Percentiles rank a stretch among this genome's conserved stretches.
Conservation (phyloP, 2,888 invertebrate genomes). For the Sarcophaga caerulescens region DNA sequence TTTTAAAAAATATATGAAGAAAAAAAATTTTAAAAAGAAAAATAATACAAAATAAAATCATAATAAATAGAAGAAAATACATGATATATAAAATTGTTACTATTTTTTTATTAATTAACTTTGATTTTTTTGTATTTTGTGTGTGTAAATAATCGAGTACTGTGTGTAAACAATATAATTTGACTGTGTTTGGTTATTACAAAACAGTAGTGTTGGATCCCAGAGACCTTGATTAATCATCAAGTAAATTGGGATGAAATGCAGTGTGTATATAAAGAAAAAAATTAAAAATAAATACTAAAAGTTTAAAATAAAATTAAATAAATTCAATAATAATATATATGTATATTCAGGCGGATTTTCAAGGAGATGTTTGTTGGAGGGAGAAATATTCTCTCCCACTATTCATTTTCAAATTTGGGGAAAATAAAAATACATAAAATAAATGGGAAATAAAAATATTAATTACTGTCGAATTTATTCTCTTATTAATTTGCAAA, state of each 20-base stretch:
- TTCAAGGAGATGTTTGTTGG: not conserved
- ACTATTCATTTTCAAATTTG: too few species aligned
- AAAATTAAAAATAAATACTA: not conserved
- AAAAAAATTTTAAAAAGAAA: not conserved
- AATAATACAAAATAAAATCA: constrained; percentile 41
- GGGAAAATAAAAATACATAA: too few species aligned
- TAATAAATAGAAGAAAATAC: constrained; percentile 57
- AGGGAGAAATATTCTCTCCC: not conserved
- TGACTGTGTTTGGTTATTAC: too few species aligned
- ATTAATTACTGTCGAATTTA: too few species aligned
- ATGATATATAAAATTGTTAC: constrained; percentile 52
- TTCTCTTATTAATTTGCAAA: too few species aligned
- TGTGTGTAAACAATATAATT: too few species aligned
- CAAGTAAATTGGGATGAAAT: not conserved
- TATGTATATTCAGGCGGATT: not conserved
- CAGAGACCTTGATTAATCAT: too few species aligned
- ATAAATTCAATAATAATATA: not conserved
- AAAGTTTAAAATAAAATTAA: not conserved
- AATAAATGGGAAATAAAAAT: too few species aligned
- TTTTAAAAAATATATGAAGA: constrained; percentile 54
- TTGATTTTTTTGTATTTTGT: not conserved
- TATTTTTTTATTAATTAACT: constrained; percentile 44
- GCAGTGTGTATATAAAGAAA: not conserved
- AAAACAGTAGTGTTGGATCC: too few species aligned
- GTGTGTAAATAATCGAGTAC: not conserved